phyloP scores from a whole-genome alignment of 2,888 invertebrate species.

The Amphiduros pacificus region DNA sequence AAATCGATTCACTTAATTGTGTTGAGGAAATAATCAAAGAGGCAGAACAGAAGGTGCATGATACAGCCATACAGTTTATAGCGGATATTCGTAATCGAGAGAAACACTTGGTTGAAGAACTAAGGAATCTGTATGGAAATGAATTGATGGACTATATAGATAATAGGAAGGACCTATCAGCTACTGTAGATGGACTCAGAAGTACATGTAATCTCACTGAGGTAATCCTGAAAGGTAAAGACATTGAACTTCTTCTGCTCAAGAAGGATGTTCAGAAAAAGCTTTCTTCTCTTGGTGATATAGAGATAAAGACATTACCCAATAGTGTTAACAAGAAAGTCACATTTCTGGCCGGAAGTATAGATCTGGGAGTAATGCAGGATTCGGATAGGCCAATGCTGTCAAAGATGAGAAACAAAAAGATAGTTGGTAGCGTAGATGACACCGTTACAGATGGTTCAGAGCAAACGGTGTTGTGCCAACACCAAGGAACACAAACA shows the following conservation, averaged over 20 bases:
- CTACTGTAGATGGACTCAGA: slow-evolving; percentile 50
- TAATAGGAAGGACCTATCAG: slow-evolving; percentile 31
- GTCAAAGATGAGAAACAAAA: slow-evolving; percentile 32
- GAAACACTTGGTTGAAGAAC: slow-evolving; percentile 55
- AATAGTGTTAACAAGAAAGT: slow-evolving; percentile 48
- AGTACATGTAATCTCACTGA: slow-evolving; percentile 60
- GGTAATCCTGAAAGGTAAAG: slow-evolving; percentile 59
- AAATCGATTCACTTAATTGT: slow-evolving; percentile 45
- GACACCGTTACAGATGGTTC: slow-evolving; percentile 27
- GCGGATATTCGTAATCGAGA: slow-evolving; percentile 55
- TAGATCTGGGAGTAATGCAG: slow-evolving; percentile 54
- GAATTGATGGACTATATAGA: slow-evolving; percentile 56
- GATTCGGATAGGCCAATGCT: slow-evolving; percentile 47
- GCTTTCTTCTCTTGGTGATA: slow-evolving; percentile 46
- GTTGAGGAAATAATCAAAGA: slow-evolving; percentile 54
- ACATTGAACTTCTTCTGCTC: slow-evolving; percentile 58
- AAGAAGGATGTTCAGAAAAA: slow-evolving; percentile 60
- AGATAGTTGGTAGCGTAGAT: not conserved
- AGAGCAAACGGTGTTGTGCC: too few relatives aligned
- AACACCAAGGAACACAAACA: slow-evolving; percentile 32
- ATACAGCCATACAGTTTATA: slow-evolving; percentile 56
- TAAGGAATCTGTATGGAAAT: slow-evolving; percentile 54
- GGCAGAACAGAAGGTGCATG: slow-evolving; percentile 55
- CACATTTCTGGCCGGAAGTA: slow-evolving; percentile 48
- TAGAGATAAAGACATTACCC: slow-evolving; percentile 53